A percentile compares a stretch with the other conserved stretches of the same genome.
Evolutionary conservation across 2,797 vertebrate species (phyloP).

Genomic region (Sebastes matsubarae): DNA sequence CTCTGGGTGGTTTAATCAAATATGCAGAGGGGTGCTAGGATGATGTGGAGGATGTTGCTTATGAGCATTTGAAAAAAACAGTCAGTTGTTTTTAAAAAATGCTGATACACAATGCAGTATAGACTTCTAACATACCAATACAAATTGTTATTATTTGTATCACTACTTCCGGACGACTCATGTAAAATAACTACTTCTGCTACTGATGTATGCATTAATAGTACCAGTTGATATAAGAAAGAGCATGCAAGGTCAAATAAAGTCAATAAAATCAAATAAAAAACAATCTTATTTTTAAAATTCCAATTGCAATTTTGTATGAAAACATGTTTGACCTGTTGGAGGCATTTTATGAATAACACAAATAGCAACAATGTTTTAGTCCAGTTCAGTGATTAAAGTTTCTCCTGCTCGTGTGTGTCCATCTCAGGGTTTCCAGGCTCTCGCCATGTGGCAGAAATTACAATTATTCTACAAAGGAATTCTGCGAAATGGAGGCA

Average conservation of each 20-base stretch:
- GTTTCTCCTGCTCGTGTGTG: not conserved
- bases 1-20: constrained; percentile 50
- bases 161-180: not conserved
- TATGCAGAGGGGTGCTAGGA: constrained; percentile 16
- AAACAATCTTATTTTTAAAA: not conserved
- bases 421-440: constrained; percentile 29
- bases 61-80: not conserved
- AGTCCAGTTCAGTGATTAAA: not conserved
- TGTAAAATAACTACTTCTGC: not conserved
- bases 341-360: not conserved
- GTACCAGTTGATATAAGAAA: not conserved
- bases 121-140: accelerated
- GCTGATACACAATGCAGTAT: too few species aligned
- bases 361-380: not conserved
- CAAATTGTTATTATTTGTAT: not conserved
- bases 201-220: too few species aligned
- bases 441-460: constrained; percentile 62
- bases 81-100: not conserved
- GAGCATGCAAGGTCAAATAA: not conserved
- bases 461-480: constrained; percentile 60
- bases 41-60: not conserved
- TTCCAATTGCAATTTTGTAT: not conserved
- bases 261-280: not conserved
- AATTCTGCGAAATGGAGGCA: constrained; percentile 78
- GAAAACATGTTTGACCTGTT: not conserved